Evolutionary conservation across 2,113 vertebrate genomes (phyloP).

Genomic region (Sinocyclocheilus rhinocerous): DNA sequence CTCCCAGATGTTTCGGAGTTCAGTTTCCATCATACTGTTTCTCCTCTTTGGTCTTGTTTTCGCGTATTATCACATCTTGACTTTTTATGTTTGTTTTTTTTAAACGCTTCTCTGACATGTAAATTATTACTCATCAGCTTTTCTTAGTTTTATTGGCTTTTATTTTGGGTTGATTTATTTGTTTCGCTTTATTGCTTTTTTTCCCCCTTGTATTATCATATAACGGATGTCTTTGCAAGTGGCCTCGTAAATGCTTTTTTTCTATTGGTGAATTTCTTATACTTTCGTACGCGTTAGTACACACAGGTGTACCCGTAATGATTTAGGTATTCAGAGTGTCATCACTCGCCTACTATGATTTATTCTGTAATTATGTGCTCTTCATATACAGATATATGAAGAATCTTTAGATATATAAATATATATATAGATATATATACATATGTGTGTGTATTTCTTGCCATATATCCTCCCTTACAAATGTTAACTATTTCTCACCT

Average conservation of each 20-base stretch:
- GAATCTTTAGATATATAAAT: conserved; percentile 1
- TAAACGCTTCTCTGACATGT: not conserved
- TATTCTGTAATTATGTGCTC: conserved; percentile 64
- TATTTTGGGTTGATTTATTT: conserved; percentile 70
- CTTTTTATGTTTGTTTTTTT: conserved; percentile 21
- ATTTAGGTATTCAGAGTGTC: conserved; percentile 60
- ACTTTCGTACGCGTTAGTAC: conserved; percentile 63
- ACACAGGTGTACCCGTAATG: conserved; percentile 55
- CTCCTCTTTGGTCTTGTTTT: conserved; percentile 20
- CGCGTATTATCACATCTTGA: conserved; percentile 9
- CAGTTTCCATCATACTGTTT: not conserved
- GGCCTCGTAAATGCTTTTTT: conserved; percentile 80
- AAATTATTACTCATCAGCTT: conserved; percentile 60
- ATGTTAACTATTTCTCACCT: conserved; percentile 48
- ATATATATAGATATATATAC: not conserved
- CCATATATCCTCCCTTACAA: conserved; percentile 61
- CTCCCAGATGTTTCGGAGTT: not conserved
- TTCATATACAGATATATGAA: conserved; percentile 49
- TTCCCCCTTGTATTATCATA: conserved; percentile 80
- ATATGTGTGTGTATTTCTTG: conserved; percentile 58
- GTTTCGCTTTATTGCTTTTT: conserved; percentile 70
- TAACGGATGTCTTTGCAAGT: conserved; percentile 81
- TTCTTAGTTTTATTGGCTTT: conserved; percentile 76
- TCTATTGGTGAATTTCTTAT: conserved; percentile 74
- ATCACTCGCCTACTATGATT: conserved; percentile 66